phyloP scores from a whole-genome alignment of 2,113 vertebrate genomes.

The Diadophis punctatus region DNA sequence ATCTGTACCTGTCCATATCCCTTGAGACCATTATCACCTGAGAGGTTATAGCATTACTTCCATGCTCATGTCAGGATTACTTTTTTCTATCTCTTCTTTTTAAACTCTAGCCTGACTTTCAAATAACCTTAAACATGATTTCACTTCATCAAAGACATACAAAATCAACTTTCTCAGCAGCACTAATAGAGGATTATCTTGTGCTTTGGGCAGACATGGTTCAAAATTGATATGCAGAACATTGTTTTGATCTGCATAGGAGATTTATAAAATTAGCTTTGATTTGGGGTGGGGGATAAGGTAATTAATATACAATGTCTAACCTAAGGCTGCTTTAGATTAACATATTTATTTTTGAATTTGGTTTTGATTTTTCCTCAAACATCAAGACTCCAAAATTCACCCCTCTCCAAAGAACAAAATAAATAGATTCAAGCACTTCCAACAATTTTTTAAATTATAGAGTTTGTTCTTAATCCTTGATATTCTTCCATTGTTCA shows the following conservation, averaged over 20 bases:
- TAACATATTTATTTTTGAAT: neutral
- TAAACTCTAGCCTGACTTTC: neutral
- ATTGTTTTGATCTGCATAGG: neutral
- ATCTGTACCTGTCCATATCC: neutral
- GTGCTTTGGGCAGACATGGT: neutral
- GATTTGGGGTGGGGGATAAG: neutral
- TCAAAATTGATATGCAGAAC: neutral
- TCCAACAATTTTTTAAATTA: neutral
- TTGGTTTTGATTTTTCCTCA: neutral
- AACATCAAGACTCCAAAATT: neutral
- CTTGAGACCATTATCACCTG: neutral
- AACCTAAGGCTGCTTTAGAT: neutral
- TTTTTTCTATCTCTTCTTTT: neutral
- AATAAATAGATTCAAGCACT: neutral
- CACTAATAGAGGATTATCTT: neutral
- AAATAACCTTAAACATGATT: constrained; percentile 9
- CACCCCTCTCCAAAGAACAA: neutral
- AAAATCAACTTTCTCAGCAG: neutral
- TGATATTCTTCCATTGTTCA: neutral
- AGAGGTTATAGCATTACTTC: constrained; percentile 1
- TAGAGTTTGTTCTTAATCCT: neutral
- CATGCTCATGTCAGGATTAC: neutral
- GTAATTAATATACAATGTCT: neutral
- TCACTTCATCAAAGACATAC: constrained; percentile 11
- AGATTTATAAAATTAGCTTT: neutral